Evolutionary conservation across 2,113 vertebrate genomes (phyloP), one percentile per base, ranked within the genome.

Genomic region (Elachura formosa): DNA sequence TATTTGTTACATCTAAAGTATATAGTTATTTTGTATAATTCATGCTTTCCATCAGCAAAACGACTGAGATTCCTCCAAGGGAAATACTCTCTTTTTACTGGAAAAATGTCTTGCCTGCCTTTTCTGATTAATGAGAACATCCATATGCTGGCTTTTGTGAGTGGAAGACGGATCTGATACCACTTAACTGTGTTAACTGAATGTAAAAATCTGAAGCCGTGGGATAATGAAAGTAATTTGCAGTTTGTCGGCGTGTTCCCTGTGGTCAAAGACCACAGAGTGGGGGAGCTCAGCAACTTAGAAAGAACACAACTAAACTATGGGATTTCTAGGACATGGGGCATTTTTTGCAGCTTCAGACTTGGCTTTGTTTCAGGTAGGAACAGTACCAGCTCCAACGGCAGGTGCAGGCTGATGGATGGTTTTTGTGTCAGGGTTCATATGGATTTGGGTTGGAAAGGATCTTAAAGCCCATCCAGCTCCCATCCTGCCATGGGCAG

Each of bases 91-190:
- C 51, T 79, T 85, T 87, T 91, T 91, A 87, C 87, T 94, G 91
- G 91, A 93, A 96, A 96, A 95, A 87, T 84, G 76, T 95, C 83
- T 83, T n/a, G 24, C 58, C 89, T 92, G 83, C 86, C 85, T 86
- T 78, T 90, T 78, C 55, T 84, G 76, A 89, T 93, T 93, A 88
- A 94, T 85, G 86, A 67, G 89, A 84, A 75, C 68, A 81, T 84
- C 82, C 67, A 56, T 93, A 79, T 81, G 56, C 61, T 0, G 43
- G 64, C 73, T 92, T 93, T 86, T 93, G 76, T 92, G 76, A 80
- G 89, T 55, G 63, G 86, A 80, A 89, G 80, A 87, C 36, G 34
- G 73, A 89, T 86, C 73, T 71, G 84, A 81, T 94, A 59, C 55
- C 69, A 78, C 86, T 94, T 90, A 86, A 74, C 72, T 89, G 14